Evolutionary conservation across 2,113 vertebrate genomes (phyloP).

Genomic region (Hippocampus guttulatus): DNA sequence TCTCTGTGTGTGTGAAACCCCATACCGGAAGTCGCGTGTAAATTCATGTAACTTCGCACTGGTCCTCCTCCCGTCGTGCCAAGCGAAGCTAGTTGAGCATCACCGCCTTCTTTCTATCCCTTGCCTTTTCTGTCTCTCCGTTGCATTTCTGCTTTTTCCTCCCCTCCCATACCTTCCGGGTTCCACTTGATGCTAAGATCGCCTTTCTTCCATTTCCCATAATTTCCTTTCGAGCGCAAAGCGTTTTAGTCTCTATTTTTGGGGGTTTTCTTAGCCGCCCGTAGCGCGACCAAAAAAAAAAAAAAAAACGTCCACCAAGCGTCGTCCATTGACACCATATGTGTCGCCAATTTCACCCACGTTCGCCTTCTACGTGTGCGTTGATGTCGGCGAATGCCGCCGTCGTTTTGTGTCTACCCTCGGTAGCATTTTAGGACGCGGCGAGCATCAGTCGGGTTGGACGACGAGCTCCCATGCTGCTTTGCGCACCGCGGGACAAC

Average conservation of each 20-base stretch:
- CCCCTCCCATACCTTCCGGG: neutral
- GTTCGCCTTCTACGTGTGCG: neutral
- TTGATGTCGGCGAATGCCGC: neutral
- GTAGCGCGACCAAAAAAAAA: constrained; percentile 27
- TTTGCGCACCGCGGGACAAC: constrained; percentile 12
- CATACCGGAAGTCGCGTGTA: neutral
- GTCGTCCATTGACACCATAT: constrained; percentile 48
- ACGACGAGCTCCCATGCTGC: constrained; percentile 26
- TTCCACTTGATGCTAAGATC: neutral
- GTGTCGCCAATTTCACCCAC: neutral
- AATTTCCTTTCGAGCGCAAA: constrained; percentile 9
- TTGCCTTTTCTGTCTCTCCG: constrained; percentile 34
- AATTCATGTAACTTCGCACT: constrained; percentile 18
- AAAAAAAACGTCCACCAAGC: constrained; percentile 38
- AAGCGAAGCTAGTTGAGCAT: constrained; percentile 56
- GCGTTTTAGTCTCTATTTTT: constrained; percentile 15
- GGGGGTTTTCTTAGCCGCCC: constrained; percentile 36
- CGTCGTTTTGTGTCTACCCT: neutral
- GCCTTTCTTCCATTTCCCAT: neutral
- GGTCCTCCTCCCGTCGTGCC: constrained; percentile 54
- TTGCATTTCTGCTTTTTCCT: constrained; percentile 13
- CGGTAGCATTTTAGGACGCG: constrained; percentile 32
- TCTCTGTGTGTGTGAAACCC: neutral
- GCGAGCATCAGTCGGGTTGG: constrained; percentile 15
- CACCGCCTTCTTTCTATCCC: constrained; percentile 48